These are phyloP conservation scores for Cherax destructor DNA, from an alignment of 1,140 invertebrate species.

Conservation along the genomic window DNA sequence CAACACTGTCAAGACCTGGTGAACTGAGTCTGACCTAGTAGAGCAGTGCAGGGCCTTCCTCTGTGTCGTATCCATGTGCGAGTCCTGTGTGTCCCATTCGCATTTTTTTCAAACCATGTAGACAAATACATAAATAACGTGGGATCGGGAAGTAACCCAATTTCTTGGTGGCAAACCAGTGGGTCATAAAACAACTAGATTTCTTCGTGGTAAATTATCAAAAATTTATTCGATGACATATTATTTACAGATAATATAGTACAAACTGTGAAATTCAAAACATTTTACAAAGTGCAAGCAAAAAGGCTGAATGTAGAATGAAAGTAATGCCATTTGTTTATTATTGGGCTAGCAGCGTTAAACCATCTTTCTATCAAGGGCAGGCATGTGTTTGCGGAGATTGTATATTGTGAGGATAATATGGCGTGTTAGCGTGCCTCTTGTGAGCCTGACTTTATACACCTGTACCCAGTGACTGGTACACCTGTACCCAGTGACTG, in stretches of 20 bases:
- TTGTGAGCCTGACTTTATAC: background rate
- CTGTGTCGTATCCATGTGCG: background rate
- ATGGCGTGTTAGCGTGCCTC: slow-evolving; percentile 26
- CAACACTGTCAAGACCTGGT: background rate
- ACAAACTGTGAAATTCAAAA: slow-evolving; percentile 75
- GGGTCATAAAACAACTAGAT: slow-evolving; percentile 36
- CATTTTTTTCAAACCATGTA: background rate
- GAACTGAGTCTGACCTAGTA: background rate
- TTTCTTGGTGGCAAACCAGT: too few species aligned
- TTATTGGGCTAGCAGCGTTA: slow-evolving; percentile 14
- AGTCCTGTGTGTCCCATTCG: background rate
- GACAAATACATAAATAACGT: background rate
- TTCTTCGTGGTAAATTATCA: slow-evolving; percentile 76
- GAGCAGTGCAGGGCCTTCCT: background rate
- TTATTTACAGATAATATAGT: slow-evolving; percentile 76
- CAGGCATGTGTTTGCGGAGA: slow-evolving; percentile 46
- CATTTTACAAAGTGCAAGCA: slow-evolving; percentile 71
- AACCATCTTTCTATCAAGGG: slow-evolving; percentile 36
- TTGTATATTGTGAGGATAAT: slow-evolving; percentile 13
- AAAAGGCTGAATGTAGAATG: slow-evolving; percentile 69
- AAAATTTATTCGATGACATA: slow-evolving; percentile 77
- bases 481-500: too few species aligned
- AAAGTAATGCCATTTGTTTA: slow-evolving; percentile 57
- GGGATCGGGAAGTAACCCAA: too few species aligned
- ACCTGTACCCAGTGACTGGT: background rate